Evolutionary conservation across 1,140 invertebrate genomes (phyloP), one percentile per base, ranked within the genome.

Genomic region (Drosophila sproati): DNA sequence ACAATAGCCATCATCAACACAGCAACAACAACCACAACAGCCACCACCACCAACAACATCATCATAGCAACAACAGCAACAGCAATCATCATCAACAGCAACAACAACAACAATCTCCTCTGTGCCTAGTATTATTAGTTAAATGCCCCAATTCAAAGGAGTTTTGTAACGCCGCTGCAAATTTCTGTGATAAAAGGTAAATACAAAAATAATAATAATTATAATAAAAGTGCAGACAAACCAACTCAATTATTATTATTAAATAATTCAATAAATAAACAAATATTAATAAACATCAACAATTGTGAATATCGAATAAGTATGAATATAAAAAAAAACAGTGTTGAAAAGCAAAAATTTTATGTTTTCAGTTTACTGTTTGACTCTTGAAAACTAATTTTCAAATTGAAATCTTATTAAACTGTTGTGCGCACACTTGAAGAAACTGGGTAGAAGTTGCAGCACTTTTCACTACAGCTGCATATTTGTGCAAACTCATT

Each of bases 101-200:
- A 52, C 66, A 76, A 80, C 88, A 79, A 71, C 88, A 91, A 91
- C 86, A 91, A 87, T 91, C 91, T 88, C 91, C 91, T 80, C 80
- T 92, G 88, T 92, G 91, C 87, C 91, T 92, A 91, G 91, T 92
- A 92, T 92, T 92, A 92, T 92, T 92, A 91, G 91, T 92, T 91
- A 92, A 92, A 92, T 92, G 91, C 80, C 91, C 91, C 69, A 92
- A 92, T 92, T 92, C 91, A 64, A 92, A 92, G 79, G 91, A 92
- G 87, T 92, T 92, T 86, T 92, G 91, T 91, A 92, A 92, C 82
- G 91, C 91, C 82, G 86, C 88, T 81, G 85, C 82, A 85, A 91
- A 91, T 92, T 92, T 92, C 91, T 92, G 91, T 92, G 91, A 92
- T 92, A 92, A 92, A 92, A 92, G 91, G 91, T 92, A 92, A 92